These are phyloP conservation scores for Pterostichus madidus DNA, from an alignment of 2,888 invertebrate genomes.

Conservation along the genomic window DNA sequence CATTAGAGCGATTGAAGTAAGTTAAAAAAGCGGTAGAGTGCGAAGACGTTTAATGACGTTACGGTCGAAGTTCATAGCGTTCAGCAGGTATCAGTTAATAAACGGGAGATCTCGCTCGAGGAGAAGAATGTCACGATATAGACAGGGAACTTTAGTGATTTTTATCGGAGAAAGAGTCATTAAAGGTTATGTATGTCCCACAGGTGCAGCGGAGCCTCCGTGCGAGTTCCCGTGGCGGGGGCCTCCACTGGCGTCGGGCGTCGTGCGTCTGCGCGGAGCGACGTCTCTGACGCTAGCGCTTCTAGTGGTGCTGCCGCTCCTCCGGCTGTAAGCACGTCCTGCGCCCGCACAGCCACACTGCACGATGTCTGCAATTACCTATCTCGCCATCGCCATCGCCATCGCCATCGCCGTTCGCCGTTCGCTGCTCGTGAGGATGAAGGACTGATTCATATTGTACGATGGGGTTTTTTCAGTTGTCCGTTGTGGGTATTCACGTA, in stretches of 20 bases:
- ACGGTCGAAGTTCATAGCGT: slow-evolving; percentile 9
- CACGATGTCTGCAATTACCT: no score
- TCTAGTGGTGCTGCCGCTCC: not conserved
- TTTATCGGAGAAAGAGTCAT: slow-evolving; percentile 59
- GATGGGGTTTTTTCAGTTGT: not conserved
- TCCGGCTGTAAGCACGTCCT: not conserved
- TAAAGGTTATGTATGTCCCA: slow-evolving; percentile 65
- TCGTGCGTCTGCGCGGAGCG: not conserved
- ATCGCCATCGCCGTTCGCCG: not conserved
- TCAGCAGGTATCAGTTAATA: slow-evolving; percentile 44
- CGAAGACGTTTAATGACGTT: slow-evolving; percentile 47
- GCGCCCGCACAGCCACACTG: no score
- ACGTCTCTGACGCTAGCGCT: no score
- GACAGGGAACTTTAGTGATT: slow-evolving; percentile 62
- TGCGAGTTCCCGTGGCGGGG: slow-evolving; percentile 69
- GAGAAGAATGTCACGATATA: slow-evolving; percentile 58
- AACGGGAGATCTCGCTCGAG: not conserved
- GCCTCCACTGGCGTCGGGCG: not conserved
- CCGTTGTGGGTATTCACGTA: not conserved
- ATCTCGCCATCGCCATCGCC: no score
- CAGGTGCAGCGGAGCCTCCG: slow-evolving; percentile 65
- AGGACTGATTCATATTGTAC: not conserved
- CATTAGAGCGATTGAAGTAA: slow-evolving; percentile 49
- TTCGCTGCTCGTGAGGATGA: not conserved
- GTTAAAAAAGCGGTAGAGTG: slow-evolving; percentile 41